These are phyloP conservation scores for Tachystola acroxantha DNA, from an alignment of 2,888 invertebrate species.

Conservation along the genomic window DNA sequence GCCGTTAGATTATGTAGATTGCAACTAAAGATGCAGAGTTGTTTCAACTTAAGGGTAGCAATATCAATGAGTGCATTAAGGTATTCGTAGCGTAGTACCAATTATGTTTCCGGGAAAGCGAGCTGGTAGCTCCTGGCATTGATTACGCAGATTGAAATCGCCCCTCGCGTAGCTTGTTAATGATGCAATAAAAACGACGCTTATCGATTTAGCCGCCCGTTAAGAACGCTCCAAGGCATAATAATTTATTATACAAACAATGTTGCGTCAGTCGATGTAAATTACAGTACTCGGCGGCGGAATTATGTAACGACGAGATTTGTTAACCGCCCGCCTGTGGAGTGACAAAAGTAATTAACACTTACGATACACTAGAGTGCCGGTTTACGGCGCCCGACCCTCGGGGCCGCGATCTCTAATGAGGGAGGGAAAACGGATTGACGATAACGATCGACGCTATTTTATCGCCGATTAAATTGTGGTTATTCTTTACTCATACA, in stretches of 20 bases:
- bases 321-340: slow-evolving; percentile 60
- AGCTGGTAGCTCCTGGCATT: slow-evolving; percentile 47
- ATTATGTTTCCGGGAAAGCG: slow-evolving; percentile 32
- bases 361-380: slow-evolving; percentile 65
- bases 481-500: slow-evolving; percentile 10
- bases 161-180: slow-evolving; percentile 65
- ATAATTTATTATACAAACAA: slow-evolving; percentile 71
- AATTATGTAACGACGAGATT: slow-evolving; percentile 64
- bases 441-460: slow-evolving; percentile 47
- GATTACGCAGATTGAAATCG: slow-evolving; percentile 72
- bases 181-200: slow-evolving; percentile 73
- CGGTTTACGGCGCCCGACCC: slow-evolving; percentile 61
- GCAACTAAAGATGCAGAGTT: not conserved
- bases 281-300: slow-evolving; percentile 57
- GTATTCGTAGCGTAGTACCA: slow-evolving; percentile 34
- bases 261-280: slow-evolving; percentile 61
- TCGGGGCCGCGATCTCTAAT: slow-evolving; percentile 47
- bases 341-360: slow-evolving; percentile 75
- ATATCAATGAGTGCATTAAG: no score
- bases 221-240: slow-evolving; percentile 64
- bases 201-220: slow-evolving; percentile 70
- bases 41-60: no score
- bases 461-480: slow-evolving; percentile 41
- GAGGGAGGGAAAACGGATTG: slow-evolving; percentile 41
- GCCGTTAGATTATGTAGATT: not conserved